Conservation (phyloP, 2,113 vertebrate genomes). For the Nyctereutes procyonoides region DNA sequence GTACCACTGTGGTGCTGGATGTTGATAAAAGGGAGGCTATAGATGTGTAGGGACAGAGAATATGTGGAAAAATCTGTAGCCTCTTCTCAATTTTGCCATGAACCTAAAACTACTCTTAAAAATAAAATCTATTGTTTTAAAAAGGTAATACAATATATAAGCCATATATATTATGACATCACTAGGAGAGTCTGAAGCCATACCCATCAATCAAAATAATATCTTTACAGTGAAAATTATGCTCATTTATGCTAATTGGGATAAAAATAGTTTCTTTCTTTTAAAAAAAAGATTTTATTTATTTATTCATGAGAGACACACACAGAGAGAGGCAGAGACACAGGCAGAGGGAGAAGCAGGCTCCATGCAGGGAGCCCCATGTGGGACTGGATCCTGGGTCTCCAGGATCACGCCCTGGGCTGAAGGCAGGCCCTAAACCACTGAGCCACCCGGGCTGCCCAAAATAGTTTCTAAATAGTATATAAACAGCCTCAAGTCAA, state of each 20-base stretch:
- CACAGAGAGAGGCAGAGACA: too few relatives aligned
- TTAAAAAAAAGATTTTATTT: too few relatives aligned
- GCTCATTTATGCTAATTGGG: not conserved
- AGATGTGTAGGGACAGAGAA: not conserved
- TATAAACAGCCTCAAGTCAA: not conserved
- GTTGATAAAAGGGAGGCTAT: not conserved
- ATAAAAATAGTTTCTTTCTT: not conserved
- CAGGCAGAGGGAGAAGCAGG: too few relatives aligned
- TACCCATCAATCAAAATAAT: not conserved
- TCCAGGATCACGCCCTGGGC: too few relatives aligned
- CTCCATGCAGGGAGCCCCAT: too few relatives aligned
- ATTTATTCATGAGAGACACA: too few relatives aligned
- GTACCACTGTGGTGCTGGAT: not conserved
- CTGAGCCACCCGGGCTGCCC: too few relatives aligned
- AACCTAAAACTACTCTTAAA: not conserved
- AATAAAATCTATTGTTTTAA: not conserved
- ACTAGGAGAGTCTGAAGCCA: not conserved
- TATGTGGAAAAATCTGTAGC: not conserved
- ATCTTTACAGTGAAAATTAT: constrained; percentile 36
- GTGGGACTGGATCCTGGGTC: too few relatives aligned
- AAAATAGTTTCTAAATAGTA: not conserved
- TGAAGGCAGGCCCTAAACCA: too few relatives aligned
- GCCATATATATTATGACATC: not conserved
- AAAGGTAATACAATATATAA: not conserved
- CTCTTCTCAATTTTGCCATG: not conserved